phyloP scores from a whole-genome alignment of 2,797 vertebrate genomes.

The Acanthornis magna region DNA sequence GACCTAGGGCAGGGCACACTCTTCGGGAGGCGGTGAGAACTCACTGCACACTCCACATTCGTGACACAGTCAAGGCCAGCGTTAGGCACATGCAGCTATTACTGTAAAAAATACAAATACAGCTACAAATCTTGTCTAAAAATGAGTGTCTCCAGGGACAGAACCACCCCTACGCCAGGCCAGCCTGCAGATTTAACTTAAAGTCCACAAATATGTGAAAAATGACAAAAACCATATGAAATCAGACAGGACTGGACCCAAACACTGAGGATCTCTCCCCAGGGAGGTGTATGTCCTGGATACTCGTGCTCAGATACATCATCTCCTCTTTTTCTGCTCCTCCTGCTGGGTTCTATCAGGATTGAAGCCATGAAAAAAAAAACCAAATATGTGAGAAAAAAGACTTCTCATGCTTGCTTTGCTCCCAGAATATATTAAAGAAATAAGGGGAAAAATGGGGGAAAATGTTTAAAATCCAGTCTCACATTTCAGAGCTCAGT shows the following conservation, averaged over 20 bases:
- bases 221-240: not conserved
- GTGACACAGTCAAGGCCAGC: not conserved
- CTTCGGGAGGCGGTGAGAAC: not conserved
- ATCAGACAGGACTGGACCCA: not conserved
- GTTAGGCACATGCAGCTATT: not conserved
- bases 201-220: not conserved
- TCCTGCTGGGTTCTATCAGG: not conserved
- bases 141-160: not conserved
- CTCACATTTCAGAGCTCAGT: not conserved
- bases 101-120: not conserved
- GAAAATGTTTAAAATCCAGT: not conserved
- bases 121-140: not conserved
- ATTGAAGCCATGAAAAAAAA: not conserved
- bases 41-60: not conserved
- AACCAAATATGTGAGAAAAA: not conserved
- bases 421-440: not conserved
- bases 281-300: not conserved
- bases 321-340: not conserved
- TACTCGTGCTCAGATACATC: not conserved
- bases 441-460: not conserved
- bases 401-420: accelerated
- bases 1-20: not conserved
- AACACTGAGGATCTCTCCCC: not conserved
- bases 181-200: not conserved
- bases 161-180: not conserved